phyloP scores from a whole-genome alignment of 30 jellyfish, hydroid and myxozoan genomes.

The Chironex yamaguchii region DNA sequence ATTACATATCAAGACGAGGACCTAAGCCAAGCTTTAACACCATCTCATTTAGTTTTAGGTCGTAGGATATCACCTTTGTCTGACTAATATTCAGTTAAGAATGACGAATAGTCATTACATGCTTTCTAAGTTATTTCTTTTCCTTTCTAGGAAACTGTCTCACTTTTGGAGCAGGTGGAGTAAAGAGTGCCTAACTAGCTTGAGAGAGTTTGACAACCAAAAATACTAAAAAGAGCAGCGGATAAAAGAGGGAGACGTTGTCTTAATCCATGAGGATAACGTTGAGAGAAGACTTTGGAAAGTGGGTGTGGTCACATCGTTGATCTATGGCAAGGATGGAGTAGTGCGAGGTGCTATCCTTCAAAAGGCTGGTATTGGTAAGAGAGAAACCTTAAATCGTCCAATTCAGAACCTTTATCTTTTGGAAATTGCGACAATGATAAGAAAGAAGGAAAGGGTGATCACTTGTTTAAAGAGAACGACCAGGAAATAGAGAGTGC shows the following conservation, averaged over 20 bases:
- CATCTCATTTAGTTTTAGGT: conserved; percentile 34
- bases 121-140: neutral
- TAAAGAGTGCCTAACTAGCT: conserved; percentile 25
- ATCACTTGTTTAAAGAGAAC: too few species aligned
- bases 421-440: too few species aligned
- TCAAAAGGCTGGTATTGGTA: neutral
- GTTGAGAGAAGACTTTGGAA: neutral
- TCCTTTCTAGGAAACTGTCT: neutral
- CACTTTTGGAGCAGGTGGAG: conserved; percentile 42
- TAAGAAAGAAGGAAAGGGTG: too few species aligned
- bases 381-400: neutral
- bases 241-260: conserved; percentile 11
- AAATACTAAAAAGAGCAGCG: too few species aligned
- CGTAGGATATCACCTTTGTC: conserved; percentile 23
- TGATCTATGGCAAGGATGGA: neutral
- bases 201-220: conserved; percentile 27
- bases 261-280: neutral
- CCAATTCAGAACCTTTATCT: neutral
- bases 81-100: neutral
- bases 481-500: too few species aligned
- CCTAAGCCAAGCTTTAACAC: conserved; percentile 23
- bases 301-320: neutral
- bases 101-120: neutral
- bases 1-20: conserved; percentile 5
- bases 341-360: neutral